phyloP scores from a whole-genome alignment of 2,888 invertebrate genomes.

The Blastobasis adustella region DNA sequence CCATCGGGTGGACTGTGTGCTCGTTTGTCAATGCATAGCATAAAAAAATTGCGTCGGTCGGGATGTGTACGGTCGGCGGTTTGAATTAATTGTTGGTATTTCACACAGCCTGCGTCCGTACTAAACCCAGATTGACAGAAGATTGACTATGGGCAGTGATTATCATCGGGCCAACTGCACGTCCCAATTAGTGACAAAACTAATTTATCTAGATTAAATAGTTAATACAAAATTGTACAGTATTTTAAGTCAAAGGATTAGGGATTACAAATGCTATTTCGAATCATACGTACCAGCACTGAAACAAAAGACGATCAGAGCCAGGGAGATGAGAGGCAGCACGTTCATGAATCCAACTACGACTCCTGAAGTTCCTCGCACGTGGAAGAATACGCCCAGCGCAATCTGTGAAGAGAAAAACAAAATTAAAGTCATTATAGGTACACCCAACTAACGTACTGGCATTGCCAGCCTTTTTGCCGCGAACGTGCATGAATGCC shows the following conservation, averaged over 20 bases:
- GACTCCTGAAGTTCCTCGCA: conserved; percentile 18
- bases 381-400: conserved; percentile 41
- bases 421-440: not conserved
- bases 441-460: not conserved
- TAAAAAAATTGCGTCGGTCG: too few relatives aligned
- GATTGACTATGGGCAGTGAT: not conserved
- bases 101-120: not conserved
- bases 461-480: not conserved
- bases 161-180: not conserved
- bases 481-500: not conserved
- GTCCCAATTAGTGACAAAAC: not conserved
- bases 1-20: too few relatives aligned
- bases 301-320: conserved; percentile 43
- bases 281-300: conserved; percentile 52
- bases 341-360: conserved; percentile 42
- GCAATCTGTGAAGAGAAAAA: conserved; percentile 33
- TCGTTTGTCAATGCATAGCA: too few relatives aligned
- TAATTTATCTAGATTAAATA: not conserved
- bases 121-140: not conserved
- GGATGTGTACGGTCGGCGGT: not conserved
- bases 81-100: not conserved
- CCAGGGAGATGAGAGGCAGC: conserved; percentile 44
- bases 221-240: too few relatives aligned
- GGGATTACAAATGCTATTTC: too few relatives aligned
- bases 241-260: too few relatives aligned